phyloP scores from a whole-genome alignment of 2,797 vertebrate species.

The Glossophaga mutica region DNA sequence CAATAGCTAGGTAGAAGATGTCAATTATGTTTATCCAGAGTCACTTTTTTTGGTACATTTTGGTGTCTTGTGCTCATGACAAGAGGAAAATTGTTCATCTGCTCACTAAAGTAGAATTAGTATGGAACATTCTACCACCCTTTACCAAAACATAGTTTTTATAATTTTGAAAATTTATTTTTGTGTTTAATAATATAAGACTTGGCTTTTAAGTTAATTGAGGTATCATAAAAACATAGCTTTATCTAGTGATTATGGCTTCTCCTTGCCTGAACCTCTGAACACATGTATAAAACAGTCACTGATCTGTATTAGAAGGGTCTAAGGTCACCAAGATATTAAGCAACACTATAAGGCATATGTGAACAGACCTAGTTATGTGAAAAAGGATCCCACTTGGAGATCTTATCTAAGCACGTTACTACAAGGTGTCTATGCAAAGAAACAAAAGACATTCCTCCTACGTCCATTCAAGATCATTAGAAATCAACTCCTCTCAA shows the following conservation, averaged over 20 bases:
- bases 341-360: background rate
- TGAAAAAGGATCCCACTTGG: background rate
- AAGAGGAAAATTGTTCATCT: background rate
- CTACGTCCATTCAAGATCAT: background rate
- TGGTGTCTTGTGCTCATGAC: background rate
- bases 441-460: background rate
- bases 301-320: background rate
- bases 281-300: background rate
- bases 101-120: background rate
- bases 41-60: background rate
- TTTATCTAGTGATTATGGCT: background rate
- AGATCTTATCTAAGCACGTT: background rate
- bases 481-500: background rate
- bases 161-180: background rate
- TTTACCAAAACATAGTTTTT: background rate
- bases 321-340: background rate
- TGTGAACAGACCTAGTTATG: background rate
- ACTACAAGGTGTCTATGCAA: background rate
- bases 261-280: background rate
- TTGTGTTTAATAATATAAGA: background rate
- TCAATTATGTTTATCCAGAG: background rate
- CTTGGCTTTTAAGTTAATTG: background rate
- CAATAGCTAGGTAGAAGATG: background rate
- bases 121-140: background rate
- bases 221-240: background rate